Percentiles rank a stretch among this genome's conserved stretches.
phyloP scores from a whole-genome alignment of 2,797 vertebrate genomes.

The Pygocentrus nattereri region DNA sequence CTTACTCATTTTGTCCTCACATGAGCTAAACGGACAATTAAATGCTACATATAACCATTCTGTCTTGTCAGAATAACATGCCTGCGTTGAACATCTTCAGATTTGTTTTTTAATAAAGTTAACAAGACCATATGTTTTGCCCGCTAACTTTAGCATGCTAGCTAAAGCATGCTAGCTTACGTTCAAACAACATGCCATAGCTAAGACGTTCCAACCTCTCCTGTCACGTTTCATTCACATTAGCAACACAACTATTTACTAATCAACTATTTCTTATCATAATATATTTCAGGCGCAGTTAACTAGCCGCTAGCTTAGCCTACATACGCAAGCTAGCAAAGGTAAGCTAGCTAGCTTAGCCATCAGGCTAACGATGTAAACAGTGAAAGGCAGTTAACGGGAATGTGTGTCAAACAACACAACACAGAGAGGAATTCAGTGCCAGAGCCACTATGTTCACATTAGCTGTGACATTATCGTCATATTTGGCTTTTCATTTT shows the following conservation, averaged over 20 bases:
- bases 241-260: not conserved
- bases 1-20: not conserved
- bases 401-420: not conserved
- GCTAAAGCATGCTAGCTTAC: not conserved
- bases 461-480: not conserved
- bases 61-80: not conserved
- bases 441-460: not conserved
- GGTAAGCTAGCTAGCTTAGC: slow-evolving; percentile 22
- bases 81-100: not conserved
- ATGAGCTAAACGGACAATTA: not conserved
- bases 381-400: slow-evolving; percentile 4
- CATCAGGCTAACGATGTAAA: slow-evolving; percentile 32
- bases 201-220: not conserved
- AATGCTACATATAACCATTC: not conserved
- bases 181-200: not conserved
- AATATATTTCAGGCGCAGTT: not conserved
- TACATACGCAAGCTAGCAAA: not conserved
- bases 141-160: not conserved
- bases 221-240: not conserved
- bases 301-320: not conserved
- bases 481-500: not conserved
- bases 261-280: not conserved
- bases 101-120: not conserved
- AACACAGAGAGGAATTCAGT: not conserved
- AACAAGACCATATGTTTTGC: no score